Conservation (phyloP, 2,888 invertebrate species). For the Xestia ashworthii region DNA sequence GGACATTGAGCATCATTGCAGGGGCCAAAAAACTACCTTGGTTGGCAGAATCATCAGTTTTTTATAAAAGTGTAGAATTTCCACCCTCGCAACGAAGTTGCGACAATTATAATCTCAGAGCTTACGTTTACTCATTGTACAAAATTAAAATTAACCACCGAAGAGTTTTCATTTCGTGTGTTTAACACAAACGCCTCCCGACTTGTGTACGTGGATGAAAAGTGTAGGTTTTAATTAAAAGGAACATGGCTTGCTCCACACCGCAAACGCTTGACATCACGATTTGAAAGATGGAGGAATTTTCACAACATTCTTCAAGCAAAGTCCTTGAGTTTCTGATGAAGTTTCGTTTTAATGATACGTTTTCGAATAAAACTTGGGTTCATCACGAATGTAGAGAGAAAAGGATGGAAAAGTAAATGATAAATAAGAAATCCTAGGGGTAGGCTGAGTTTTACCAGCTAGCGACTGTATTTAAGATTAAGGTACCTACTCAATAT, state of each 20-base stretch:
- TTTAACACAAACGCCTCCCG: constrained; percentile 39
- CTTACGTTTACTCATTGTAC: constrained; percentile 37
- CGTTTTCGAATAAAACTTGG: constrained; percentile 7
- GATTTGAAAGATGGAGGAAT: constrained; percentile 30
- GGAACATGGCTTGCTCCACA: constrained; percentile 35
- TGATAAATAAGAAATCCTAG: background rate
- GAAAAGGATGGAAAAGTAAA: background rate
- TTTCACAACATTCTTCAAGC: constrained; percentile 30
- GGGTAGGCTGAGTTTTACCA: background rate
- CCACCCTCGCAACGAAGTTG: background rate
- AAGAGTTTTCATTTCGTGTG: constrained; percentile 18
- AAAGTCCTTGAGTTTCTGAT: constrained; percentile 11
- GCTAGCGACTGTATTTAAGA: background rate
- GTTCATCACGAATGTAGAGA: background rate
- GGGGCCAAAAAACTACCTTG: background rate
- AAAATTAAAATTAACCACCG: constrained; percentile 28
- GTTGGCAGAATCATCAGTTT: background rate
- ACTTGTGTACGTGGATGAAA: constrained; percentile 32
- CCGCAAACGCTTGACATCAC: constrained; percentile 42
- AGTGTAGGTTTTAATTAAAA: constrained; percentile 64
- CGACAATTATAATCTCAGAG: constrained; percentile 32
- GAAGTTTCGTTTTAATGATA: constrained; percentile 43
- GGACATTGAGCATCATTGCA: background rate
- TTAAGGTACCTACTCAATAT: background rate
- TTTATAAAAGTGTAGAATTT: background rate